These are phyloP conservation scores for Ostrea denselamellosa DNA, from an alignment of 1,140 invertebrate genomes.

Conservation along the genomic window DNA sequence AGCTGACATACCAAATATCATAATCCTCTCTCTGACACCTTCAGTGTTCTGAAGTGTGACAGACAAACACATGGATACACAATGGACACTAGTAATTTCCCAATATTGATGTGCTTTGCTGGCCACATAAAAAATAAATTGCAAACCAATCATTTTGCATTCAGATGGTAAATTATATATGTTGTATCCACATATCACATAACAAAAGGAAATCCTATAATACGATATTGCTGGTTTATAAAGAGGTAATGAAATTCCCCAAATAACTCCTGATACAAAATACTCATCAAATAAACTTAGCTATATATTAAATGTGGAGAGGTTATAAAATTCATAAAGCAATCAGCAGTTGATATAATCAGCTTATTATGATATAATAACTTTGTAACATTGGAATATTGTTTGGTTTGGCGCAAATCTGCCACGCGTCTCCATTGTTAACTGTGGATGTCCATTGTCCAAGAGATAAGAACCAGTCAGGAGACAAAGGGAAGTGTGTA, in stretches of 20 bases:
- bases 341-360: neutral
- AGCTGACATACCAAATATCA: no score
- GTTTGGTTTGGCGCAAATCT: conserved; percentile 29
- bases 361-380: neutral
- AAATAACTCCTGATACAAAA: neutral
- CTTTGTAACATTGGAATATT: neutral
- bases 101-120: no score
- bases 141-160: no score
- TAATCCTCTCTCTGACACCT: no score
- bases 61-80: no score
- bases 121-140: no score
- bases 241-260: neutral
- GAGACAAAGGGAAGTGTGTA: neutral
- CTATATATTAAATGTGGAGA: neutral
- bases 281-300: neutral
- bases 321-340: conserved; percentile 24
- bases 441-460: neutral
- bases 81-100: no score
- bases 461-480: neutral
- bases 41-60: no score
- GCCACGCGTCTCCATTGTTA: conserved; percentile 30
- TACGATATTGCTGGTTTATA: no score
- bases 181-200: no score
- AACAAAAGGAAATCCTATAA: no score
- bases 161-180: no score